A percentile compares a stretch with the other conserved stretches of the same genome.
Evolutionary conservation across 2,113 vertebrate genomes (phyloP).

Genomic region (Megalops atlanticus): DNA sequence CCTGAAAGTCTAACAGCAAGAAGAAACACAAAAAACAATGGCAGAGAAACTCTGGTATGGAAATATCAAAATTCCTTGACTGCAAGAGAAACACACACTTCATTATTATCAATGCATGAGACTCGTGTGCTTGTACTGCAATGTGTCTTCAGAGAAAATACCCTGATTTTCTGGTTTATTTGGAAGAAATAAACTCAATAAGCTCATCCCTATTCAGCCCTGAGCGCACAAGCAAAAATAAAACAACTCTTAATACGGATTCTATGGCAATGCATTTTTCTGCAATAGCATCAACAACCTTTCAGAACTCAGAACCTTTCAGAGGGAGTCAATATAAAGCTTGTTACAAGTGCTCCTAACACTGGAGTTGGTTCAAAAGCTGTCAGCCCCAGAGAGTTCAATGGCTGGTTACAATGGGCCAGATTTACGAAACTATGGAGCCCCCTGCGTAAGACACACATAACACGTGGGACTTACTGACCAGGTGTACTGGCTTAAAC

Average conservation of each 20-base stretch:
- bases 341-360: too few relatives aligned
- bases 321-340: not conserved
- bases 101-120: not conserved
- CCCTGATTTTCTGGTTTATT: conserved; percentile 19
- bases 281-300: not conserved
- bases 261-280: not conserved
- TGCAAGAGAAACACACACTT: not conserved
- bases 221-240: not conserved
- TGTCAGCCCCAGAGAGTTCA: too few relatives aligned
- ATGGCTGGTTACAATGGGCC: too few relatives aligned
- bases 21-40: not conserved
- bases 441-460: too few relatives aligned
- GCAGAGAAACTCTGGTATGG: not conserved
- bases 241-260: not conserved
- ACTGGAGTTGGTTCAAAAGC: too few relatives aligned
- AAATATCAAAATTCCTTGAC: not conserved
- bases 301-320: not conserved
- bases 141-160: not conserved
- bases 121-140: conserved; percentile 1
- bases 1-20: not conserved
- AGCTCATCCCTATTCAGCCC: not conserved
- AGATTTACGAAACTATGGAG: too few relatives aligned
- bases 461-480: too few relatives aligned
- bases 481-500: too few relatives aligned
- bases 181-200: conserved; percentile 5